phyloP scores from a whole-genome alignment of 2,113 vertebrate genomes.

The Aphelocoma coerulescens region DNA sequence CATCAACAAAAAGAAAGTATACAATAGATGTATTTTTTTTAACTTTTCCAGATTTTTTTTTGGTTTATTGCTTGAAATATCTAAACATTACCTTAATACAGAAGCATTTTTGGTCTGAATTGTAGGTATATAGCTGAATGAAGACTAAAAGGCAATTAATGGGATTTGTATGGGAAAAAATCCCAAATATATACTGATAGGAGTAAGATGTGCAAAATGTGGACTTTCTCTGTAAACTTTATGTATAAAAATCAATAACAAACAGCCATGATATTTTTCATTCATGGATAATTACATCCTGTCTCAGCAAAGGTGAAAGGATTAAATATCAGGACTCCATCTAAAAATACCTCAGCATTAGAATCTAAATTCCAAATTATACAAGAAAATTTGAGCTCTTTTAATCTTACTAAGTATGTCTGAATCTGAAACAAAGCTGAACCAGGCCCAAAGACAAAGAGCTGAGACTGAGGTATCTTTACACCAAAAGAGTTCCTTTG shows the following conservation, averaged over 20 bases:
- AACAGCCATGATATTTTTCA: neutral
- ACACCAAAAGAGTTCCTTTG: neutral
- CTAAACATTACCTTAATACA: neutral
- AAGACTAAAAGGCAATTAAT: neutral
- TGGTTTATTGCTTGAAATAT: neutral
- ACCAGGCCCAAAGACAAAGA: neutral
- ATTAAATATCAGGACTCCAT: neutral
- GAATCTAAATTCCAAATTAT: neutral
- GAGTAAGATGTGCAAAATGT: neutral
- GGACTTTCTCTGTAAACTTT: neutral
- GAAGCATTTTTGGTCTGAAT: neutral
- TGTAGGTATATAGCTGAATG: neutral
- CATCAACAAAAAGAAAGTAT: neutral
- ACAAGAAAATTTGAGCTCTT: neutral
- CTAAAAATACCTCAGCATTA: neutral
- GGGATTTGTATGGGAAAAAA: neutral
- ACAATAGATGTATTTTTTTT: neutral
- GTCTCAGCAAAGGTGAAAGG: neutral
- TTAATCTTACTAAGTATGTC: neutral
- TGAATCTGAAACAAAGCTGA: neutral
- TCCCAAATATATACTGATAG: too few species aligned
- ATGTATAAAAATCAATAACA: neutral
- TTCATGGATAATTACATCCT: neutral
- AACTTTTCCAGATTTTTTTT: neutral
- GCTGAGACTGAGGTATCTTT: neutral